Evolutionary conservation across 2,113 vertebrate genomes (phyloP).

Genomic region (Chionodraco myersi): DNA sequence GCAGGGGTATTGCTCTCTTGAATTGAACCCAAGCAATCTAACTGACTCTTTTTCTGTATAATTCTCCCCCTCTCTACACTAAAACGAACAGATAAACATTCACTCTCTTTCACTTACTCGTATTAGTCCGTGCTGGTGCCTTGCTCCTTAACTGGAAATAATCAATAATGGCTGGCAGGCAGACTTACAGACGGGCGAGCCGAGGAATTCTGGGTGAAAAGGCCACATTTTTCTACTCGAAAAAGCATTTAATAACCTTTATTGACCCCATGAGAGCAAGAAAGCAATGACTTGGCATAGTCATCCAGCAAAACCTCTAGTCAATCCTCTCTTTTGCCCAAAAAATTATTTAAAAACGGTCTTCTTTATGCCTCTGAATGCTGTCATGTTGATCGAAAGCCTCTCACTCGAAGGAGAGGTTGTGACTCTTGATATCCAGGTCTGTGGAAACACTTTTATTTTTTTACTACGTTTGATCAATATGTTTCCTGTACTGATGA

Average conservation of each 20-base stretch:
- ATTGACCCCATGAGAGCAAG: conserved; percentile 53
- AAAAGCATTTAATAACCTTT: conserved; percentile 41
- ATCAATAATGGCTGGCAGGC: conserved; percentile 51
- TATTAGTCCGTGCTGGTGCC: conserved; percentile 22
- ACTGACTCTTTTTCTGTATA: conserved; percentile 3
- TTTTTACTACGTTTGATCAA: conserved; percentile 29
- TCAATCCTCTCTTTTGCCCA: not conserved
- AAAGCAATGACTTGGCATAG: not conserved
- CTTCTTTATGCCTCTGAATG: not conserved
- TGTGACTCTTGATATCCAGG: conserved; percentile 9
- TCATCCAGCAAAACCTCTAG: conserved; percentile 22
- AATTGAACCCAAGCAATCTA: conserved; percentile 33
- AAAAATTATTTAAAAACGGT: not conserved
- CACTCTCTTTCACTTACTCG: conserved; percentile 14
- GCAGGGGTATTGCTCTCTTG: conserved; percentile 47
- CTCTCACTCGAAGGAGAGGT: not conserved
- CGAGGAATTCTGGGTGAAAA: conserved; percentile 45
- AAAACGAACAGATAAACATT: conserved; percentile 42
- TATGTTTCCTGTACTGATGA: conserved; percentile 17
- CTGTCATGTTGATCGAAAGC: conserved; percentile 27
- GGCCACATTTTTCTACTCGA: conserved; percentile 50
- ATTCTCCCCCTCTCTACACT: not conserved
- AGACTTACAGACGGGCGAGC: conserved; percentile 24
- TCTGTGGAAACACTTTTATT: conserved; percentile 10
- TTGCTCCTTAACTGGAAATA: conserved; percentile 37